Conservation (phyloP, 2,113 vertebrate species). For the Perca fluviatilis region DNA sequence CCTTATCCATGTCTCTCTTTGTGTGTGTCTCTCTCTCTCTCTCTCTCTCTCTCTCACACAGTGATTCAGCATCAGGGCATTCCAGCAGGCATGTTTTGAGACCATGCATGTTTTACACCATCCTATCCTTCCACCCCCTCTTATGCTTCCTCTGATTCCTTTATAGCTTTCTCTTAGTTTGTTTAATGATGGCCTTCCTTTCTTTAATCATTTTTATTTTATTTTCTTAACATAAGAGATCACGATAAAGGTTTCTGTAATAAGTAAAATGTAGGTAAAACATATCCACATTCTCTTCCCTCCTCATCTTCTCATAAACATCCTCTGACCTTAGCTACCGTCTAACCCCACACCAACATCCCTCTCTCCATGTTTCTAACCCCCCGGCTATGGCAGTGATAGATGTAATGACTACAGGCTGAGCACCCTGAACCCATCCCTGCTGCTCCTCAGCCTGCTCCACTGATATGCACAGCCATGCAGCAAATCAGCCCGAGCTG, state of each 20-base stretch:
- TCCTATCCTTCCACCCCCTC: constrained; percentile 40
- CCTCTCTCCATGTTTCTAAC: constrained; percentile 24
- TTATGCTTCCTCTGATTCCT: neutral
- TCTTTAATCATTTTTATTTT: constrained; percentile 1
- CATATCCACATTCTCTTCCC: neutral
- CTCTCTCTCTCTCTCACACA: neutral
- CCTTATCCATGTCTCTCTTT: constrained; percentile 14
- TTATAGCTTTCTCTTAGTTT: neutral
- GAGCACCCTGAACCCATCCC: constrained; percentile 66
- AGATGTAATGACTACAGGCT: constrained; percentile 68
- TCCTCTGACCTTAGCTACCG: constrained; percentile 39
- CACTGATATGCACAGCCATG: constrained; percentile 70
- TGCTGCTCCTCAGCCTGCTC: constrained; percentile 71
- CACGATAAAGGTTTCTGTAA: neutral
- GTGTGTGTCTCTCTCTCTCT: neutral
- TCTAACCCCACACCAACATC: constrained; percentile 37
- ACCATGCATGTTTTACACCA: constrained; percentile 44
- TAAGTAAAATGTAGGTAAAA: neutral
- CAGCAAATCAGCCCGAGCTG: constrained; percentile 67
- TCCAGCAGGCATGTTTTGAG: constrained; percentile 44
- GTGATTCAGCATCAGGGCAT: constrained; percentile 43
- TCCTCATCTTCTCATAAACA: constrained; percentile 29
- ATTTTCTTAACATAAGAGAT: neutral
- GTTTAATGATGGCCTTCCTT: neutral
- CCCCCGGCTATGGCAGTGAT: constrained; percentile 62